Evolutionary conservation across 2,888 invertebrate genomes (phyloP), one percentile per base, ranked within the genome.

Genomic region (Brachypterus glaber): DNA sequence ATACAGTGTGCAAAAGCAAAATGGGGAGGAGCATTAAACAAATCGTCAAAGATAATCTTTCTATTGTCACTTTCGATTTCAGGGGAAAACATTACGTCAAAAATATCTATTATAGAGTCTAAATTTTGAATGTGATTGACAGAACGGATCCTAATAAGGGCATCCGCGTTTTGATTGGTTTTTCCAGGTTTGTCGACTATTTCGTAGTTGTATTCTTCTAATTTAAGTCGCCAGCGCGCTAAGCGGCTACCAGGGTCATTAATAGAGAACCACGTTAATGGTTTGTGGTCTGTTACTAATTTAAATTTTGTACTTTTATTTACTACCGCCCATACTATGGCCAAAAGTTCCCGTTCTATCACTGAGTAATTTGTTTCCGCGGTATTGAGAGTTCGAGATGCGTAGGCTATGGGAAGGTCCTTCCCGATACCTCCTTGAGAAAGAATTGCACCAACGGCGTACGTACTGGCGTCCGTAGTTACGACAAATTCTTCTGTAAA

Each of bases 321-420:
- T 21, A 7, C 9, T 1, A 46, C 40, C 5, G 45, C 47, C 55
- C 57, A 62, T 3, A 63, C 48, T 5, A 66, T 59, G 0, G 59
- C 56, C 33, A 64, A 35, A 2, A 62, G 38, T 50, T 64, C 62
- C 30, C 51, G 51, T 48, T 66, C 62, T 1, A 48, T 62, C 1
- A 59, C 58, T 2, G 47, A 46, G 39, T 64, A 64, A 32, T 60
- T 63, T 4, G 17, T 21, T 52, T 62, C 59, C 0, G 53, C 47
- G 39, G 49, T 46, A 38, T 54, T 62, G 11, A 59, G 37, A 1
- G 56, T 57, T 40, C 60, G 34, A 16, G 51, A 51, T 3, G 57
- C 55, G 40, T 58, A 65, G 9, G 61, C 59, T 2, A 65, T 51
- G 1, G 59, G 61, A 12, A 54, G 37, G 37, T 62, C 55, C 30